Conservation (phyloP, 2,113 vertebrate species). For the Pelecanus crispus region DNA sequence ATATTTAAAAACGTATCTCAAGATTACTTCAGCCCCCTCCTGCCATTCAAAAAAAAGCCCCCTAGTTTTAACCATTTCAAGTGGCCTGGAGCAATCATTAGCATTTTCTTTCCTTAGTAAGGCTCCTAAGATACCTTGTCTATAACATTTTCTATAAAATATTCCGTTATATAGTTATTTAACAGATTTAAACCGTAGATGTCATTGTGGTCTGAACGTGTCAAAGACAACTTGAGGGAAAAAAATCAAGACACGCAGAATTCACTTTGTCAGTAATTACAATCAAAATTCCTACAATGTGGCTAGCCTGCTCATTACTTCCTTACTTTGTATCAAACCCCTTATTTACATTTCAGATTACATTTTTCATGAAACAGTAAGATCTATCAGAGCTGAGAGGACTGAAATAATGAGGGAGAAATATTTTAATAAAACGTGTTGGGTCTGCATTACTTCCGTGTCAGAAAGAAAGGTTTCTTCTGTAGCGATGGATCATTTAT, state of each 20-base stretch:
- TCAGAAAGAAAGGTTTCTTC: conserved; percentile 81
- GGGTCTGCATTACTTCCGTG: conserved; percentile 76
- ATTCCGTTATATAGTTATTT: conserved; percentile 69
- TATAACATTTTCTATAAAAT: conserved; percentile 57
- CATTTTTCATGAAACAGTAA: conserved; percentile 85
- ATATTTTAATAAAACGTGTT: conserved; percentile 82
- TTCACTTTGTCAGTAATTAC: conserved; percentile 89
- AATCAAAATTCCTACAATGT: conserved; percentile 73
- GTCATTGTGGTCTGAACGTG: conserved; percentile 71
- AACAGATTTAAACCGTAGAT: conserved; percentile 81
- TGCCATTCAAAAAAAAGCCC: neutral
- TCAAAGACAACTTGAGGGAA: conserved; percentile 77
- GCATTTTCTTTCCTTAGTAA: neutral
- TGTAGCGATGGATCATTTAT: conserved; percentile 77
- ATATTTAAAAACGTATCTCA: neutral
- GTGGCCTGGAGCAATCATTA: conserved; percentile 52
- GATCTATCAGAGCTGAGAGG: conserved; percentile 84
- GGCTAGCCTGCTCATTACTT: conserved; percentile 85
- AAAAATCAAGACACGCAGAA: conserved; percentile 64
- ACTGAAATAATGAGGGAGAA: conserved; percentile 90
- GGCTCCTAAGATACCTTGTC: conserved; percentile 6
- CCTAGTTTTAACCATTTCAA: conserved; percentile 6
- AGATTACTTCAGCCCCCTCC: neutral
- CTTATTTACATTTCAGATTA: conserved; percentile 98
- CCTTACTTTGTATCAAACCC: conserved; percentile 84